Evolutionary conservation across 2,888 invertebrate genomes (phyloP), one percentile per base, ranked within the genome.

Genomic region (Adineta ricciae): DNA sequence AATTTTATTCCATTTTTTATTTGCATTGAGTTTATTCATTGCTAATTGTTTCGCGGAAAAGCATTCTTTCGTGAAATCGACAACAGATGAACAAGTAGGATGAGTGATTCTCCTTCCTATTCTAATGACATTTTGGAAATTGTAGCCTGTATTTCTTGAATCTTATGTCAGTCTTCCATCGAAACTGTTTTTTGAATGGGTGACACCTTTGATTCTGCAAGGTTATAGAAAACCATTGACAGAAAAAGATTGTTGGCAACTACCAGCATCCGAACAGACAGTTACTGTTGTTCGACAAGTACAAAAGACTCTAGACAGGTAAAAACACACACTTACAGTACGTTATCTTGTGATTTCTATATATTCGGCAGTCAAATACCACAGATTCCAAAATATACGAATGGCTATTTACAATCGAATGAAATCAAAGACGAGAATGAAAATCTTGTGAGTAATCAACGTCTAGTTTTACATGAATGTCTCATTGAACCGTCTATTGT

Each of bases 191-290:
- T 78, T 24, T 41, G 21, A 9, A 41, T 78, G 78, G 78, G 78
- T 24, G 11, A 78, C 78, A 78, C 38, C 38, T 38, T 24, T 78
- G 16, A 41, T 78, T 78, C 5, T 78, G 24, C 38, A 16, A 78
- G 78, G 78, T 19, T 78, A 78, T 21, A 78, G n/a, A 78, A 38
- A n/a, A 7, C 78, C 78, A 41, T 24, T 78, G 5, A 78, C 78
- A 78, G 78, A 78, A 78, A 41, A 78, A 11, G 78, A 78, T 78
- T 78, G 78, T 78, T 78, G 78, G 78, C 24, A 78, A 11, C 38
- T 78, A n/a, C 2, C 38, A 41, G 0, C 16, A n/a, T 78, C 41
- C 4, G 78, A 78, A 78, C 7, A 16, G 41, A 78, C 78, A 19
- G 24, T 41, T 41, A 41, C 21, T 41, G 5, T 41, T n/a, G 41